Evolutionary conservation across 2,113 vertebrate genomes (phyloP).

Genomic region (Syngnathus floridae): DNA sequence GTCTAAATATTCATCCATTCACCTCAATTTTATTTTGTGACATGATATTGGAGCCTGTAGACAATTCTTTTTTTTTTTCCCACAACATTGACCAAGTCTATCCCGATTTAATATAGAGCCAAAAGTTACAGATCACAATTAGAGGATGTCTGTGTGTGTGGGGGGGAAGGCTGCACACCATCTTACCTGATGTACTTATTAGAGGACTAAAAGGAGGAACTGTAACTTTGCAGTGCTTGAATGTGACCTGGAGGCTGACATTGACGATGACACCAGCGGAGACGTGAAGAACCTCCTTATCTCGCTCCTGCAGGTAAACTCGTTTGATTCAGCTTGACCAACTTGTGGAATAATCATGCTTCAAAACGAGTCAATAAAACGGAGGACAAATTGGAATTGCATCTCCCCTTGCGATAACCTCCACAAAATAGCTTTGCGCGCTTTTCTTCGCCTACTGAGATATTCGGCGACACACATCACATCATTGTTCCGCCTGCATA

Average conservation of each 20-base stretch:
- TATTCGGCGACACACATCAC: conserved; percentile 26
- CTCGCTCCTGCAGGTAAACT: conserved; percentile 66
- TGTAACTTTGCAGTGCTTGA: conserved; percentile 52
- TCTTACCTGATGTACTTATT: no score
- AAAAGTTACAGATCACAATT: no score
- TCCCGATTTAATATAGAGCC: no score
- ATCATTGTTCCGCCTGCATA: conserved; percentile 35
- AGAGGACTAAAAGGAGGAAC: not conserved
- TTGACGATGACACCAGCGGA: conserved; percentile 73
- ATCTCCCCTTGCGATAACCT: not conserved
- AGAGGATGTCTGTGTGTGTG: no score
- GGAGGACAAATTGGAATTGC: not conserved
- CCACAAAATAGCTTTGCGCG: conserved; percentile 12
- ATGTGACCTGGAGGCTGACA: conserved; percentile 65
- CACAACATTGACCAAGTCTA: no score
- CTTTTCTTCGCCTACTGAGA: conserved; percentile 30
- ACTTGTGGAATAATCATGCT: no score
- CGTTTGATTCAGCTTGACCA: not conserved
- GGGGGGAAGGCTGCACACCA: no score
- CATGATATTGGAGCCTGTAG: not conserved
- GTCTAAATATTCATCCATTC: not conserved
- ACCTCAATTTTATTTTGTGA: not conserved
- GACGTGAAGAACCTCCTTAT: conserved; percentile 70
- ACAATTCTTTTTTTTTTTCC: no score
- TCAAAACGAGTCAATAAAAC: not conserved